Evolutionary conservation across 2,888 invertebrate genomes (phyloP), one percentile per base, ranked within the genome.

Genomic region (Xiphydria camelus): DNA sequence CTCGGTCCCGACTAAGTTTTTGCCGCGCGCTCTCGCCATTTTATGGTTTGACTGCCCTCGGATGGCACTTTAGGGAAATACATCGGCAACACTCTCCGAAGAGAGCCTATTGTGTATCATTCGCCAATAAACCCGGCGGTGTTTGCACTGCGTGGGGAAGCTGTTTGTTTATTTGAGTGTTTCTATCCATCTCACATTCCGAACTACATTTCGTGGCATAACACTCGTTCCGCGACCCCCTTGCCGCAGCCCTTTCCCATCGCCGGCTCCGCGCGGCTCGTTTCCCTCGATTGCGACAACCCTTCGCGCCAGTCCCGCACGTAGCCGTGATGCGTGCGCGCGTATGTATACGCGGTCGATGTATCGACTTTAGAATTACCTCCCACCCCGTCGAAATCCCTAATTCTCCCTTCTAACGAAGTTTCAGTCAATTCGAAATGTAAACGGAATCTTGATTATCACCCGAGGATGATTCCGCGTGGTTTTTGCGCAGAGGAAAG

Each of bases 61-160:
- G 60, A 73, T 72, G 68, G 73, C 61, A 73, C 73, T 73, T 73
- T 69, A 73, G 73, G 73, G 73, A 73, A 73, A 73, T 73, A 66
- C 66, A 60, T 38, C 42, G 40, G 51, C 26, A 47, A 33, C 17
- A 51, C 50, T 35, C 52, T 45, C 40, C 7, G 43, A 47, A 40
- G 41, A n/a, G n/a, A 55, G 53, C 59, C 61, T 63, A 65, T 68
- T 64, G 62, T 63, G 61, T 63, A 64, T 70, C 65, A 66, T 68
- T 61, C 60, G 62, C 59, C 70, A 65, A 68, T 72, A 70, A 70
- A 70, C 50, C 51, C 40, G 47, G 42, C 19, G 34, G 32, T 39
- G 48, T 50, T 42, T 38, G 41, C 42, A 42, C 36, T 22, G 17
- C 38, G 17, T 29, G 37, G 38, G 37, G 29, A 44, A 44, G 43